Evolutionary conservation across 2,888 invertebrate genomes (phyloP).

Genomic region (Idaea dimidiata): DNA sequence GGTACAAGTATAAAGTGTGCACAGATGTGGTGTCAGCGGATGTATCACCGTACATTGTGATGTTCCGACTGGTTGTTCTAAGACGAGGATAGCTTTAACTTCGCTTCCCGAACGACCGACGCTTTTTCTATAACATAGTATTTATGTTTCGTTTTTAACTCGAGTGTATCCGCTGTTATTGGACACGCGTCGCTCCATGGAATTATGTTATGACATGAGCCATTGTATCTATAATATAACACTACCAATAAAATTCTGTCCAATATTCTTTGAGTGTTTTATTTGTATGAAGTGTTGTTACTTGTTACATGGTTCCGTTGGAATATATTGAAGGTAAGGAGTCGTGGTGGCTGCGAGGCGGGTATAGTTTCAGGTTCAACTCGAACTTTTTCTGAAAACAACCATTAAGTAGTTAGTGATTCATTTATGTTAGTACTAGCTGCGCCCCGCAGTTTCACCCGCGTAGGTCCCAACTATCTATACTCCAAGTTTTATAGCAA

Average conservation of each 20-base stretch:
- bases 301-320: constrained; percentile 29
- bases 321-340: constrained; percentile 48
- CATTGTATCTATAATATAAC: constrained; percentile 62
- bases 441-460: too few relatives aligned
- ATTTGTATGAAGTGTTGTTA: constrained; percentile 34
- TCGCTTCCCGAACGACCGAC: constrained; percentile 45
- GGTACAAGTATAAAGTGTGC: too few relatives aligned
- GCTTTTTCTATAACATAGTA: constrained; percentile 75
- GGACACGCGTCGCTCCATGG: constrained; percentile 39
- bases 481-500: too few relatives aligned
- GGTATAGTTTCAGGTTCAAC: constrained; percentile 31
- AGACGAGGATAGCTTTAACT: constrained; percentile 59
- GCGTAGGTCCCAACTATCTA: too few relatives aligned
- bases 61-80: constrained; percentile 55
- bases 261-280: constrained; percentile 54
- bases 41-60: constrained; percentile 49
- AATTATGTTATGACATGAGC: constrained; percentile 60
- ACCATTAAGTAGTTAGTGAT: background rate
- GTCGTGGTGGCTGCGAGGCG: constrained; percentile 30
- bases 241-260: constrained; percentile 75
- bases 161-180: constrained; percentile 32
- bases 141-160: constrained; percentile 76
- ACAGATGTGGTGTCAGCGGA: background rate
- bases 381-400: constrained; percentile 49
- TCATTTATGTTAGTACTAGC: too few relatives aligned